These are phyloP conservation scores for Enhydra lutris DNA, from an alignment of 2,113 vertebrate species.

Conservation along the genomic window DNA sequence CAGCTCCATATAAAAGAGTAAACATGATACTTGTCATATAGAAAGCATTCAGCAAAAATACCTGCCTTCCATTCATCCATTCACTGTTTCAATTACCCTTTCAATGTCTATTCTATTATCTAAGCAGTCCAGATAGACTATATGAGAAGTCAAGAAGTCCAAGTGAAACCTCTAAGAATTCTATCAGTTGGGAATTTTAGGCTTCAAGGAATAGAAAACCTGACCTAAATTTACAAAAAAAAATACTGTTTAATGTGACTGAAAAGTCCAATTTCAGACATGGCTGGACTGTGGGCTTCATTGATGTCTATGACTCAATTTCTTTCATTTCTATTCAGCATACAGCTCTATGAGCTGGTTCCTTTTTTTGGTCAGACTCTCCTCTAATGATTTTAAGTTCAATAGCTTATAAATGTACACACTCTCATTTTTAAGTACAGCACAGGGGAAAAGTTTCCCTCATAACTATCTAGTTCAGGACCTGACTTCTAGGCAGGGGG, in stretches of 20 bases:
- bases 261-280: not conserved
- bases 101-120: not conserved
- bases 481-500: not conserved
- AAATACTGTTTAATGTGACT: not conserved
- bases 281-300: not conserved
- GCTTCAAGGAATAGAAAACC: not conserved
- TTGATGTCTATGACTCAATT: not conserved
- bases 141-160: not conserved
- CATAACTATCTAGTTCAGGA: not conserved
- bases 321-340: not conserved
- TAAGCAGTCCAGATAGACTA: not conserved
- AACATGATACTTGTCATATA: not conserved
- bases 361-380: not conserved
- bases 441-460: not conserved
- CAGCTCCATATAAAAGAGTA: not conserved
- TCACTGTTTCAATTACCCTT: not conserved
- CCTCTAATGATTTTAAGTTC: not conserved
- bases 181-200: not conserved
- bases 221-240: not conserved
- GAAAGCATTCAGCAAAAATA: not conserved
- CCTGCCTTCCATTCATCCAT: not conserved
- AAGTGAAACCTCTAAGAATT: not conserved
- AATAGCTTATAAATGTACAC: not conserved
- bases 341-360: not conserved
- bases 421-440: not conserved